Percentiles rank a stretch among this genome's conserved stretches.
These are phyloP conservation scores for Netelia virgata DNA, from an alignment of 2,888 invertebrate genomes.

Conservation along the genomic window DNA sequence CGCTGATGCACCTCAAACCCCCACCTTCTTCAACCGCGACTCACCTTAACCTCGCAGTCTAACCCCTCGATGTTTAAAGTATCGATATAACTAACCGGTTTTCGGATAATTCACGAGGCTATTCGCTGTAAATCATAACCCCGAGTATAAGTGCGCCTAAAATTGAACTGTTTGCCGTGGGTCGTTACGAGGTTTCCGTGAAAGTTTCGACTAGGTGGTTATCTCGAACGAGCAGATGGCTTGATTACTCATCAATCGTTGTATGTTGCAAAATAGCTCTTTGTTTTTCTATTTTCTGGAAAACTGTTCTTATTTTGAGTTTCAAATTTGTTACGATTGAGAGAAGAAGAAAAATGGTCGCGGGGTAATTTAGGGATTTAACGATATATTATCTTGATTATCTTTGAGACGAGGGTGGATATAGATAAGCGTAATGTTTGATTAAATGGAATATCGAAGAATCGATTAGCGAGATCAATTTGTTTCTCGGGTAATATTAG, in stretches of 20 bases:
- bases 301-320: neutral
- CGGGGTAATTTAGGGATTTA: no score
- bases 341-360: no score
- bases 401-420: no score
- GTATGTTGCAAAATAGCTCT: neutral
- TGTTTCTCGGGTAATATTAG: neutral
- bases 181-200: neutral
- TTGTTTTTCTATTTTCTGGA: neutral
- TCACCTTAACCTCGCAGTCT: neutral
- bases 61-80: no score
- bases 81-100: neutral
- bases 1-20: slow-evolving; percentile 71
- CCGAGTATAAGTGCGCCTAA: neutral
- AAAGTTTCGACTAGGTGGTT: no score
- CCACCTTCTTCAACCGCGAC: neutral
- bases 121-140: neutral
- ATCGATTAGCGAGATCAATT: slow-evolving; percentile 12
- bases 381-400: no score
- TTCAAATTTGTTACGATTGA: no score
- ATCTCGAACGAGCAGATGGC: neutral
- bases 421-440: no score
- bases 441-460: neutral
- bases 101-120: neutral
- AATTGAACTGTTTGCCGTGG: neutral
- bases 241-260: neutral